Base-by-base conservation (phyloP, 1,140 invertebrate species). In the Octopus sinensis region DNA sequence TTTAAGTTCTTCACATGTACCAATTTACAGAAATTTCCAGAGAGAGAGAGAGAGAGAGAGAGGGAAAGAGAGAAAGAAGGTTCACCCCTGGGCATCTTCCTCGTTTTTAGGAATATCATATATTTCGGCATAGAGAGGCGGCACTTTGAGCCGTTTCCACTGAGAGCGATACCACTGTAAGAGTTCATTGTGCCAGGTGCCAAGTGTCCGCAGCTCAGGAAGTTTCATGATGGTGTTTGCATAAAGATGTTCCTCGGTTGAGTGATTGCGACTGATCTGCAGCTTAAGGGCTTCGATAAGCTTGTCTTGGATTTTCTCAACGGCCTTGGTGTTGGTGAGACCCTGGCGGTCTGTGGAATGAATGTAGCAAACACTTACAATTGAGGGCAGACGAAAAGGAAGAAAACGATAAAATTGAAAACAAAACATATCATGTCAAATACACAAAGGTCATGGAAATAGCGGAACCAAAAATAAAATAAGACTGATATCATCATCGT, bases 21-120 rank as follows among this genome's bases (percentile, higher is more conserved):
- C 30, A 43, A 43, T 43, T 43, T 43, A 43, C 30, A 43, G 30
- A 43, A 43, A 43, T 43, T 43, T 43, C 30, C 30, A 43, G 30
- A 43, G 30, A 43, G 30, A 43, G 30, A 43, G 30, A 43, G 30
- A 43, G 0, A 43, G 30, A 43, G 30, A 43, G 30, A 2, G 30
- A 43, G 2, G 2, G 30, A n/a, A n/a, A n/a, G n/a, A 43, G 30
- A 43, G 30, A 43, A 43, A 43, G 68, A 17, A 12, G 56, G 56
- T 73, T 77, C 76, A 77, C 13, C 6, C 82, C 23, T 80, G 71
- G 13, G 54, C 82, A 54, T 95, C 94, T 87, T 96, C 95, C 87
- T 95, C 95, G 88, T 93, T 94, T 91, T 96, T 97, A 77, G 96
- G 96, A 92, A 99, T 98, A 93, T 99, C 97, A 91, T 98, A 98